phyloP scores from a whole-genome alignment of 2,888 invertebrate genomes.

The Drosophila aldrichi region DNA sequence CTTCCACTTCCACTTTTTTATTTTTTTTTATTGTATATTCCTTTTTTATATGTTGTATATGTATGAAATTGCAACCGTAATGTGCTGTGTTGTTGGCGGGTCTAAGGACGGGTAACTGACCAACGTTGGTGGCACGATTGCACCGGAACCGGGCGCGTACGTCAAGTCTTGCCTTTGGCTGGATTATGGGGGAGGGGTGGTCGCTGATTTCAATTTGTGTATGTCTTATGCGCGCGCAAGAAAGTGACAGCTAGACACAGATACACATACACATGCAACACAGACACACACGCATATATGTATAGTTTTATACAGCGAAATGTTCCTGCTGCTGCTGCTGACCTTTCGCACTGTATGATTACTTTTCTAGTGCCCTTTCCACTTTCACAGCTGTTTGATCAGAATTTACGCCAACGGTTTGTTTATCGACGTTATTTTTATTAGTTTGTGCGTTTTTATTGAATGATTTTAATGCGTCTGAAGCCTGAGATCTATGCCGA shows the following conservation, averaged over 20 bases:
- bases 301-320: slow-evolving; percentile 49
- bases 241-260: slow-evolving; percentile 78
- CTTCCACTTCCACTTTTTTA: slow-evolving; percentile 51
- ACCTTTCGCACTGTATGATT: slow-evolving; percentile 83
- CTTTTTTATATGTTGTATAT: slow-evolving; percentile 1
- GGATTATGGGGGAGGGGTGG: slow-evolving; percentile 28
- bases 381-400: slow-evolving; percentile 62
- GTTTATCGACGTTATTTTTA: slow-evolving; percentile 26
- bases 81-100: slow-evolving; percentile 21
- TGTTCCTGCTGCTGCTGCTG: slow-evolving; percentile 70
- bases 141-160: slow-evolving; percentile 80
- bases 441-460: slow-evolving; percentile 42
- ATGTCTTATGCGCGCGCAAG: slow-evolving; percentile 76
- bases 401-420: slow-evolving; percentile 35
- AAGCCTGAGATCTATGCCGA: slow-evolving; percentile 47
- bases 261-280: slow-evolving; percentile 35
- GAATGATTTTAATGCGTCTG: slow-evolving; percentile 45
- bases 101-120: slow-evolving; percentile 45
- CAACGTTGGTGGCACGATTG: slow-evolving; percentile 39
- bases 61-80: slow-evolving; percentile 53
- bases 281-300: slow-evolving; percentile 32
- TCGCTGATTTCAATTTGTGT: slow-evolving; percentile 72
- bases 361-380: slow-evolving; percentile 68
- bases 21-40: neutral
- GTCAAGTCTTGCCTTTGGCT: slow-evolving; percentile 57